Evolutionary conservation across 2,797 vertebrate genomes (phyloP).

Genomic region (Chelmon rostratus): DNA sequence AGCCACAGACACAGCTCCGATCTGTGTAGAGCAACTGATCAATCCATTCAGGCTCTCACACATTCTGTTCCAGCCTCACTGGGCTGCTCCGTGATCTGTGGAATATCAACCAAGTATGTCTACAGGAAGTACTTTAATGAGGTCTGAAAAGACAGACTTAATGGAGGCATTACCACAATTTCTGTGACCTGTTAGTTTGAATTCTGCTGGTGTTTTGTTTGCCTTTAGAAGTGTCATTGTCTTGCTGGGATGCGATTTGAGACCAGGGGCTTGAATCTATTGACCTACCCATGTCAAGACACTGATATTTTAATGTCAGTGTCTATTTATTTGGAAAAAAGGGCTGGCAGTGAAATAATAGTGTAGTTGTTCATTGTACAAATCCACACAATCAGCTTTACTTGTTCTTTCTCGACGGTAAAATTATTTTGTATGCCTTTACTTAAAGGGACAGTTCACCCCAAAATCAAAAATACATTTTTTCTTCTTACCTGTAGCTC

Average conservation of each 20-base stretch:
- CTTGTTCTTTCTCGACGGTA: not conserved
- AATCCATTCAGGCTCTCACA: slow-evolving; percentile 46
- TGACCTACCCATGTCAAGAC: slow-evolving; percentile 44
- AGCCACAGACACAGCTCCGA: slow-evolving; percentile 17
- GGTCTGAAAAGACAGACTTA: slow-evolving; percentile 27
- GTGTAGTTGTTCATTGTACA: not conserved
- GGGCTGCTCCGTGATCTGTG: slow-evolving; percentile 39
- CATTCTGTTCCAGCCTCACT: slow-evolving; percentile 20
- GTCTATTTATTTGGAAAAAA: slow-evolving; percentile 21
- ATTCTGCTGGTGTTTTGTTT: slow-evolving; percentile 40
- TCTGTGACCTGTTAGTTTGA: slow-evolving; percentile 34
- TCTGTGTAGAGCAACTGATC: slow-evolving; percentile 62
- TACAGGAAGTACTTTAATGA: slow-evolving; percentile 68
- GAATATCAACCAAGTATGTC: slow-evolving; percentile 60
- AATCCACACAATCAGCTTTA: slow-evolving; percentile 1
- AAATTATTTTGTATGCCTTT: not conserved
- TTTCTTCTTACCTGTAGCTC: too few species aligned
- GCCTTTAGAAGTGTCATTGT: slow-evolving; percentile 26
- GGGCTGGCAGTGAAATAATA: not conserved
- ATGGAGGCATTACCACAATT: slow-evolving; percentile 22
- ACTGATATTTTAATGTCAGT: slow-evolving; percentile 34
- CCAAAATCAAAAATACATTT: too few species aligned
- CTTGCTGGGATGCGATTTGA: slow-evolving; percentile 32
- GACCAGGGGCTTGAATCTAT: slow-evolving; percentile 31
- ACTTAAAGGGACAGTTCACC: not conserved